Evolutionary conservation across 2,113 vertebrate genomes (phyloP).

Genomic region (Alethe castanea): DNA sequence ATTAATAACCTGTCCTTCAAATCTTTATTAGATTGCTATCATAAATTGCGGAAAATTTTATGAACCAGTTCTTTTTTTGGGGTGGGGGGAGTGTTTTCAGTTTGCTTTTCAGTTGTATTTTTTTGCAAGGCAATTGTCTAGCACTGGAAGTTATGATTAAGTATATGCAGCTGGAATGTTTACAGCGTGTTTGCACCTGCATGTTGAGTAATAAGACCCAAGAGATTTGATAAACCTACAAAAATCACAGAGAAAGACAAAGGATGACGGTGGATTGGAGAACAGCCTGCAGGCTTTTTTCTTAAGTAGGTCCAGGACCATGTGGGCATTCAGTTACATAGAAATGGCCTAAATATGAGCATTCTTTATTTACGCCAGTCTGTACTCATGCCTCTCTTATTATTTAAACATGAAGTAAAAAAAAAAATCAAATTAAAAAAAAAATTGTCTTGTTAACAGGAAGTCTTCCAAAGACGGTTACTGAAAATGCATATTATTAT

Average conservation of each 20-base stretch:
- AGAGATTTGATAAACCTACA: constrained; percentile 26
- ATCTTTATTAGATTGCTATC: neutral
- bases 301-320: neutral
- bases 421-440: neutral
- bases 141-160: neutral
- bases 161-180: constrained; percentile 23
- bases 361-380: neutral
- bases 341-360: neutral
- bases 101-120: neutral
- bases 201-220: neutral
- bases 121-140: neutral
- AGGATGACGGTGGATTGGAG: neutral
- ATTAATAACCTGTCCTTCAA: neutral
- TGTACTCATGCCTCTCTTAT: neutral
- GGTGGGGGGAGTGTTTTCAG: neutral
- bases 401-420: constrained; percentile 6
- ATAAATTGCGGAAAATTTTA: neutral
- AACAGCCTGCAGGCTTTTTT: neutral
- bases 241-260: neutral
- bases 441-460: neutral
- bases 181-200: constrained; percentile 24
- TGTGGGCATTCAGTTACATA: neutral
- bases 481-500: constrained; percentile 2
- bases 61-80: neutral
- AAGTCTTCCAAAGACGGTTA: neutral